Evolutionary conservation across 2,888 invertebrate species (phyloP).

Genomic region (Craniophora ligustri): DNA sequence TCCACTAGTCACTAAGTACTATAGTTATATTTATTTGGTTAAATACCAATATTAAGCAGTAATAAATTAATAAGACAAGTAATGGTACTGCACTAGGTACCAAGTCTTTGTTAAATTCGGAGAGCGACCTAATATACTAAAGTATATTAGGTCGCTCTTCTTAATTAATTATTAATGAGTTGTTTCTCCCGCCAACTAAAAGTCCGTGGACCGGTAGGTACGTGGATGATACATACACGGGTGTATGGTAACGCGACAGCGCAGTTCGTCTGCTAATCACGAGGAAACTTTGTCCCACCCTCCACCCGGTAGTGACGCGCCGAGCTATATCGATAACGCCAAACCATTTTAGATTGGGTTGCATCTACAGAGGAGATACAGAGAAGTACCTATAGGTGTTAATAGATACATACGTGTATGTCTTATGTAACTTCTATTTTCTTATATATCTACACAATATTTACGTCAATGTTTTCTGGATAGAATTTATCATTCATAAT

Average conservation of each 20-base stretch:
- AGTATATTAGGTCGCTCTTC: not conserved
- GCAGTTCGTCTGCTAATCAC: constrained; percentile 75
- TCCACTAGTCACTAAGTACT: no score
- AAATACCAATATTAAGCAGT: no score
- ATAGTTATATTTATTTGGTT: no score
- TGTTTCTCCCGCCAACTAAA: not conserved
- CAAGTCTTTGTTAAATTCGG: no score
- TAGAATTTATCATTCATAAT: no score
- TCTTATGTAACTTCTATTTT: no score
- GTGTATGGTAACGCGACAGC: constrained; percentile 51
- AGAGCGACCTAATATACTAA: not conserved
- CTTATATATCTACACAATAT: no score
- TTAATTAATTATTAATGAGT: no score
- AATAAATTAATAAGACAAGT: no score
- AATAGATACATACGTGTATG: no score
- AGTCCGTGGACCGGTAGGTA: constrained; percentile 8
- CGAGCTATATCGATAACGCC: constrained; percentile 49
- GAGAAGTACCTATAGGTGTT: constrained; percentile 22
- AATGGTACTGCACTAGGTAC: no score
- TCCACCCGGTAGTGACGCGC: constrained; percentile 55
- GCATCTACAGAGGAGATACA: constrained; percentile 6
- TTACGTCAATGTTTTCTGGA: no score
- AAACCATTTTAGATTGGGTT: constrained; percentile 25
- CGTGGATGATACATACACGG: constrained; percentile 17
- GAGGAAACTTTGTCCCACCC: constrained; percentile 70